These are phyloP conservation scores for Toxotes lorentzi DNA, from an alignment of 2,797 vertebrate genomes.

Conservation along the genomic window DNA sequence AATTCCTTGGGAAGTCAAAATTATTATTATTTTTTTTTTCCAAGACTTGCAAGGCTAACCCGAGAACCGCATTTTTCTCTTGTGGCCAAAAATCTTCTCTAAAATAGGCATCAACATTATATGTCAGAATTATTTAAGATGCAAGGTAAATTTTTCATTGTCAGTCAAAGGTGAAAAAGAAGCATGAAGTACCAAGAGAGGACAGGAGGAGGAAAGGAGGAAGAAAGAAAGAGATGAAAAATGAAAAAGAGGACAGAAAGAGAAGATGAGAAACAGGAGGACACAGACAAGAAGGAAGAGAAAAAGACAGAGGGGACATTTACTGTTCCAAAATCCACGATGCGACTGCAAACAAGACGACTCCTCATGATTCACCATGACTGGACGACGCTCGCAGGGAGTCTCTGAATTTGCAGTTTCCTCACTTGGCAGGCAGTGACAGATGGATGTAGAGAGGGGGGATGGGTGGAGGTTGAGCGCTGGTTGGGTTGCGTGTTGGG, in stretches of 20 bases:
- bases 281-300: neutral
- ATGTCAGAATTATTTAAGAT: neutral
- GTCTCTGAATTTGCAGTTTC: slow-evolving; percentile 6
- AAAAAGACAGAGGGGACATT: neutral
- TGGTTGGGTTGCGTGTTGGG: neutral
- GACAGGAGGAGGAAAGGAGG: neutral
- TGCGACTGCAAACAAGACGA: neutral
- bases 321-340: neutral
- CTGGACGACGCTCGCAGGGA: neutral
- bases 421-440: neutral
- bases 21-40: no score
- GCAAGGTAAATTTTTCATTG: neutral
- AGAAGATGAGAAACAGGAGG: no score
- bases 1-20: no score
- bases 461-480: neutral
- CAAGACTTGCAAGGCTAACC: no score
- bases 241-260: neutral
- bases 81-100: neutral
- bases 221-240: neutral
- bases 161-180: neutral
- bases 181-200: neutral
- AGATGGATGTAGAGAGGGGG: neutral
- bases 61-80: no score
- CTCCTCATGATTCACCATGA: slow-evolving; percentile 26
- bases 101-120: neutral